Evolutionary conservation across 2,888 invertebrate species (phyloP).

Genomic region (Hydrotaea diabolus): DNA sequence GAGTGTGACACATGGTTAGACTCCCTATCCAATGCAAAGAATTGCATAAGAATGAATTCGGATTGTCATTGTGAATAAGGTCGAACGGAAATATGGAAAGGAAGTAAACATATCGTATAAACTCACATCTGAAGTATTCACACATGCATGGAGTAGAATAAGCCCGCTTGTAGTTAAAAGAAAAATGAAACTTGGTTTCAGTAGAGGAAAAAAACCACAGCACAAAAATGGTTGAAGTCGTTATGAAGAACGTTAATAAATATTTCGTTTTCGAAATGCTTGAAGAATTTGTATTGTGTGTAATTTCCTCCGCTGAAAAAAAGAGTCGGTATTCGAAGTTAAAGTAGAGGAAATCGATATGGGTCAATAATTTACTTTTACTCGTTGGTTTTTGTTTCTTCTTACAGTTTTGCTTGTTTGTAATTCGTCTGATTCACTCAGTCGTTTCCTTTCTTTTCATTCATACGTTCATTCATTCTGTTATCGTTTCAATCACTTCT

Average conservation of each 20-base stretch:
- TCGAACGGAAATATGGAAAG: slow-evolving; percentile 22
- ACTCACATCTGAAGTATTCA: too few relatives aligned
- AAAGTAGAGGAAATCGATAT: slow-evolving; percentile 25
- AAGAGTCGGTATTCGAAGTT: too few relatives aligned
- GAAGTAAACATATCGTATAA: not conserved
- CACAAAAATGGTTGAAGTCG: not conserved
- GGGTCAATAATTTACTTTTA: slow-evolving; percentile 41
- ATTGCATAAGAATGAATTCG: slow-evolving; percentile 26
- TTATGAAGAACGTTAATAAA: not conserved
- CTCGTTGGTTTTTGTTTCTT: not conserved
- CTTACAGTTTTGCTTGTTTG: not conserved
- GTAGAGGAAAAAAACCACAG: not conserved
- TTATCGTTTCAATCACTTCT: slow-evolving; percentile 19
- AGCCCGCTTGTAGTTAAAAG: not conserved
- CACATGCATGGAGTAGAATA: too few relatives aligned
- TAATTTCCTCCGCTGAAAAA: not conserved
- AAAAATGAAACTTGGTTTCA: not conserved
- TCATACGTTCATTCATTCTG: not conserved
- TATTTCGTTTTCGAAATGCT: not conserved
- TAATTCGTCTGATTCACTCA: not conserved
- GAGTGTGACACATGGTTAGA: too few relatives aligned
- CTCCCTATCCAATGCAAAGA: not conserved
- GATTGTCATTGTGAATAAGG: slow-evolving; percentile 34
- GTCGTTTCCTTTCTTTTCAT: not conserved
- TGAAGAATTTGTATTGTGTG: not conserved